Evolutionary conservation across 2,888 invertebrate species (phyloP).

Genomic region (Callyntrura guangdongensis): DNA sequence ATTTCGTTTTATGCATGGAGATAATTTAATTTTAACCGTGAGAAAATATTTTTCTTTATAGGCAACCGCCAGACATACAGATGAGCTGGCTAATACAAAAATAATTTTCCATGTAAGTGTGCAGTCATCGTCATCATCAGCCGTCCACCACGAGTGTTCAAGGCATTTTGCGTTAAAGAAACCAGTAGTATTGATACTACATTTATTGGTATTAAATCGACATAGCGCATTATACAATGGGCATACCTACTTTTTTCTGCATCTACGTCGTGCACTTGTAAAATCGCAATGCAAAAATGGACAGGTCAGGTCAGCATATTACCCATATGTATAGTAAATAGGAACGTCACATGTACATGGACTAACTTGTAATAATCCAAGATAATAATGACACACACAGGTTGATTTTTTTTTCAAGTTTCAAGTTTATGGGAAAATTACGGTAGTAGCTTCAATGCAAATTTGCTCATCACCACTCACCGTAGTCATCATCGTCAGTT

Average conservation of each 20-base stretch:
- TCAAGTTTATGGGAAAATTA: slow-evolving; percentile 80
- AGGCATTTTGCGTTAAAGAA: no score
- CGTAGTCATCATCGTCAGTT: no score
- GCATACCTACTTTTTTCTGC: not conserved
- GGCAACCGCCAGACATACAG: not conserved
- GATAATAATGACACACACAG: not conserved
- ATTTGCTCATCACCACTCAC: slow-evolving; percentile 4
- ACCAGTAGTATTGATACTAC: no score
- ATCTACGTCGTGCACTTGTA: not conserved
- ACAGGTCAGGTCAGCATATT: not conserved
- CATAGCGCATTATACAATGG: no score
- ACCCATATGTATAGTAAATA: no score
- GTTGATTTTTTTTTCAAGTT: slow-evolving; percentile 19
- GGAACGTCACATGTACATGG: not conserved
- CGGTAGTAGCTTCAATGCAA: slow-evolving; percentile 43
- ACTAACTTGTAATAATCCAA: not conserved
- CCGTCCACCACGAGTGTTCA: no score
- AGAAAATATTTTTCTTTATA: slow-evolving; percentile 35
- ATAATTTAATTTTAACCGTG: slow-evolving; percentile 53
- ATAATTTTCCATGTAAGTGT: not conserved
- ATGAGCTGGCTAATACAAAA: no score
- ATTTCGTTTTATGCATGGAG: slow-evolving; percentile 38
- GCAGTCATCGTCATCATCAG: not conserved
- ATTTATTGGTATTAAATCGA: no score
- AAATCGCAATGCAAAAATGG: not conserved